Percentiles rank a stretch among this genome's conserved stretches.
Evolutionary conservation across 2,113 vertebrate genomes (phyloP).

Genomic region (Cyprinodon brontotheroides): DNA sequence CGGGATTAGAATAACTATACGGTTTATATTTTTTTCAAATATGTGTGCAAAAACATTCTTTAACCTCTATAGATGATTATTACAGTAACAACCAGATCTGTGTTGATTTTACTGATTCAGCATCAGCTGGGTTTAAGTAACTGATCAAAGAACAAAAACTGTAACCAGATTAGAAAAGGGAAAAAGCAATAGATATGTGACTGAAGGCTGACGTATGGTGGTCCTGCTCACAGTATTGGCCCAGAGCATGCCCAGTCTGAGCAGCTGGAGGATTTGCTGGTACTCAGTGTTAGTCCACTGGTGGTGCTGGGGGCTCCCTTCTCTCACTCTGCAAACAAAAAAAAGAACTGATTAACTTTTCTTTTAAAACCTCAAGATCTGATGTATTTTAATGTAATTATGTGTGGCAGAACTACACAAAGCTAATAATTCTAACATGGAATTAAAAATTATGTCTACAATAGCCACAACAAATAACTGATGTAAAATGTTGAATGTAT

Average conservation of each 20-base stretch:
- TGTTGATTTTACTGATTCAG: not conserved
- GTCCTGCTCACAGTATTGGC: slow-evolving; percentile 43
- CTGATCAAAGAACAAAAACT: slow-evolving; percentile 7
- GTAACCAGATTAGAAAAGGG: not conserved
- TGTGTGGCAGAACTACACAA: not conserved
- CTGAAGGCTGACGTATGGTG: slow-evolving; percentile 23
- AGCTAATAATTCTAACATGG: not conserved
- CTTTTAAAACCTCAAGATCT: too few species aligned
- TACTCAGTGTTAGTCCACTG: slow-evolving; percentile 85
- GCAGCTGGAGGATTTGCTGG: slow-evolving; percentile 31
- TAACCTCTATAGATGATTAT: not conserved
- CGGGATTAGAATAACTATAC: not conserved
- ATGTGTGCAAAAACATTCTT: not conserved
- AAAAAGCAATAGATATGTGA: slow-evolving; percentile 17
- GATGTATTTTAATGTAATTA: too few species aligned
- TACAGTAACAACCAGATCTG: not conserved
- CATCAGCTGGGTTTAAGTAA: slow-evolving; percentile 19
- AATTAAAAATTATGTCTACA: not conserved
- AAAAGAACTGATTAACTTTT: not conserved
- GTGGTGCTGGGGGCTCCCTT: slow-evolving; percentile 90
- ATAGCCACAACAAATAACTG: not conserved
- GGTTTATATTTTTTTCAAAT: not conserved
- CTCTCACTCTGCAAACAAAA: slow-evolving; percentile 67
- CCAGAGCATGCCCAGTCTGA: slow-evolving; percentile 41
- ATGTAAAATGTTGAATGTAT: not conserved